A percentile compares a stretch with the other conserved stretches of the same genome.
Conservation (phyloP, 2,113 vertebrate species). For the Mus spicilegus region DNA sequence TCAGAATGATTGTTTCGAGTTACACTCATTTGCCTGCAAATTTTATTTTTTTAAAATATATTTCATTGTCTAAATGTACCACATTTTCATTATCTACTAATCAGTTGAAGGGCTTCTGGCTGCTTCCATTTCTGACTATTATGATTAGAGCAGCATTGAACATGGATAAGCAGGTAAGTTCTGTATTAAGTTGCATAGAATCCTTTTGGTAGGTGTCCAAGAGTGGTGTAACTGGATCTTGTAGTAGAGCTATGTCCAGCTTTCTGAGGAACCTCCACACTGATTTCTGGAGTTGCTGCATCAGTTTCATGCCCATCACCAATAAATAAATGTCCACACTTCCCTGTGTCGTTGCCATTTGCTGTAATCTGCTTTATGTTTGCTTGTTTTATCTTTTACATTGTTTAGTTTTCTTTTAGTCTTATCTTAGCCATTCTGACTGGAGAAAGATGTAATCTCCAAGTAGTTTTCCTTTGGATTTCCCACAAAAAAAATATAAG, state of each 20-base stretch:
- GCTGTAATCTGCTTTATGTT: background rate
- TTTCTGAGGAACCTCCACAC: background rate
- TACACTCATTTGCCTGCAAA: background rate
- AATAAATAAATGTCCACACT: background rate
- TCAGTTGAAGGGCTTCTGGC: no score
- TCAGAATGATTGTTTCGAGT: background rate
- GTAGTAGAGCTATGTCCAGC: background rate
- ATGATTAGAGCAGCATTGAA: background rate
- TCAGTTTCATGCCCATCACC: background rate
- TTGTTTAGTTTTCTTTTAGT: background rate
- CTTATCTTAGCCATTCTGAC: background rate
- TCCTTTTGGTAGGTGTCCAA: background rate
- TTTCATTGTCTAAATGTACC: background rate
- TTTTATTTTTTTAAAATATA: background rate
- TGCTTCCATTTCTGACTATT: background rate
- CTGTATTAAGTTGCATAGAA: no score
- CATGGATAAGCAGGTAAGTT: background rate
- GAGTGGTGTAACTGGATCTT: background rate
- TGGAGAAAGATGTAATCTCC: background rate
- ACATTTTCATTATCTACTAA: background rate
- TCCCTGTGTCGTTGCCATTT: background rate
- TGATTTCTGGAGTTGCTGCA: background rate
- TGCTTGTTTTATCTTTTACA: background rate
- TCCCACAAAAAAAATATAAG: background rate
- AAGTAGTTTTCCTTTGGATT: background rate